Conservation (phyloP, 2,797 vertebrate species). For the Falco biarmicus region DNA sequence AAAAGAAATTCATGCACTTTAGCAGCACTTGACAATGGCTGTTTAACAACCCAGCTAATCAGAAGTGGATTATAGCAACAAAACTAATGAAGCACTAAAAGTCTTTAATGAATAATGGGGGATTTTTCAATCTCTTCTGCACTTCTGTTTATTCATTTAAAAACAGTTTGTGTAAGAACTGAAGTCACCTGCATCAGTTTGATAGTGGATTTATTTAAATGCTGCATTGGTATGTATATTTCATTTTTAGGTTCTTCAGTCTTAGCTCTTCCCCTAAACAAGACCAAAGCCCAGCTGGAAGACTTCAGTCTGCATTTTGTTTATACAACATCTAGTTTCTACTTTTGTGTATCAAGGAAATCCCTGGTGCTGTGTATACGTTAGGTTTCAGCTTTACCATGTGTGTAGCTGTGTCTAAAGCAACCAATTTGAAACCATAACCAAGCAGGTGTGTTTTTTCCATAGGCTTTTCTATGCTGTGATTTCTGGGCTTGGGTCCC, state of each 20-base stretch:
- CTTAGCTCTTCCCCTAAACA: neutral
- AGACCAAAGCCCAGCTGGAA: neutral
- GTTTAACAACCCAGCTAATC: constrained; percentile 62
- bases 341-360: neutral
- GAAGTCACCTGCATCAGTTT: neutral
- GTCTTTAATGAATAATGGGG: constrained; percentile 28
- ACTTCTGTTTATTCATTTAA: constrained; percentile 33
- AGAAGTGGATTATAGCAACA: constrained; percentile 46
- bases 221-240: neutral
- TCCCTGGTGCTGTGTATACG: neutral
- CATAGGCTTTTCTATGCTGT: neutral
- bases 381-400: neutral
- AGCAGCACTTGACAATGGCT: constrained; percentile 47
- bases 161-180: neutral
- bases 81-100: constrained; percentile 56
- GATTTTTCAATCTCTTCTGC: constrained; percentile 13
- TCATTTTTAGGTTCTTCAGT: neutral
- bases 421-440: neutral
- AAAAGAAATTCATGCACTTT: constrained; percentile 35
- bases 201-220: neutral
- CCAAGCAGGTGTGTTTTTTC: neutral
- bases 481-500: neutral
- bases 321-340: neutral
- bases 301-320: neutral
- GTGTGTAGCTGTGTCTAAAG: neutral